phyloP scores from a whole-genome alignment of 2,888 invertebrate species.

The Watsonalla cultraria region DNA sequence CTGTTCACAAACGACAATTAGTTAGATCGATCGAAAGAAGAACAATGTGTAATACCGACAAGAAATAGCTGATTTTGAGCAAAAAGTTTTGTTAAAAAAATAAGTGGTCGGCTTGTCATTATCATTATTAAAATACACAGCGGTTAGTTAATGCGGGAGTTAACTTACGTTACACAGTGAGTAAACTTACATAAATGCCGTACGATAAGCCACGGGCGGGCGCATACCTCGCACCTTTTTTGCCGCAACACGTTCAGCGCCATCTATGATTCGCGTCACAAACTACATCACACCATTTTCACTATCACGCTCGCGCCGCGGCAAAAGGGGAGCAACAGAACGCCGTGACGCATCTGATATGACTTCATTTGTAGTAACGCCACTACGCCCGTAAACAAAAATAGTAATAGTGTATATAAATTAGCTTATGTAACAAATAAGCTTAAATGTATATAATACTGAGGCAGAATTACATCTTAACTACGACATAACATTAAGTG shows the following conservation, averaged over 20 bases:
- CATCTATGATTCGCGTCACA: constrained; percentile 19
- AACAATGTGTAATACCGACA: constrained; percentile 43
- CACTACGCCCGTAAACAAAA: constrained; percentile 73
- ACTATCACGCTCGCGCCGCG: constrained; percentile 18
- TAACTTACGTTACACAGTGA: constrained; percentile 74
- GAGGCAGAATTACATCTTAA: constrained; percentile 79
- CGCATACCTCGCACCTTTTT: constrained; percentile 39
- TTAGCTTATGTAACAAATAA: constrained; percentile 78
- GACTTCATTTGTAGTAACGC: constrained; percentile 70
- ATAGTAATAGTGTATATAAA: constrained; percentile 76
- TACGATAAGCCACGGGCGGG: constrained; percentile 70
- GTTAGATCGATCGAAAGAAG: constrained; percentile 44
- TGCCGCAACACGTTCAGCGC: constrained; percentile 28
- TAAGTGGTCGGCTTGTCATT: constrained; percentile 63
- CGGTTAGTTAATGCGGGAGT: constrained; percentile 67
- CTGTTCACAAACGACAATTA: constrained; percentile 44
- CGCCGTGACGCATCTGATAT: constrained; percentile 71
- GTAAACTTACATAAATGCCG: constrained; percentile 69
- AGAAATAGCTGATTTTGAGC: constrained; percentile 69
- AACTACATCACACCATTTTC: constrained; percentile 1
- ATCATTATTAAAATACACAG: constrained; percentile 65
- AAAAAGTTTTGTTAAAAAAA: constrained; percentile 73
- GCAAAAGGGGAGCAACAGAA: constrained; percentile 40
- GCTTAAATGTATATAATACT: constrained; percentile 79
- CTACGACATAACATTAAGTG: constrained; percentile 76